Percentiles rank a stretch among this genome's conserved stretches.
Conservation (phyloP, 2,113 vertebrate species). For the Vombatus ursinus region DNA sequence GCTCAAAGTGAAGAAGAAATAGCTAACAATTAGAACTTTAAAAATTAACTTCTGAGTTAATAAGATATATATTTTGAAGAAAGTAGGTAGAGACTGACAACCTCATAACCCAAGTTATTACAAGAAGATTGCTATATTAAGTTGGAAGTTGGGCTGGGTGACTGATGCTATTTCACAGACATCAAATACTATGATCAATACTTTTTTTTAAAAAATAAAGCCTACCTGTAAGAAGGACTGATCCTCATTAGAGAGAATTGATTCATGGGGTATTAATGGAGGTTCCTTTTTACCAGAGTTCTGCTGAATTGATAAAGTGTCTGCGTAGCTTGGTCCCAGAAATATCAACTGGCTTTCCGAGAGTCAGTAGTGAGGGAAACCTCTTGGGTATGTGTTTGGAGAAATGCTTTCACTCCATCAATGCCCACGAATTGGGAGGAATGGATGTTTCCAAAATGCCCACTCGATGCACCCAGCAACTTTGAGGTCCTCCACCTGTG, state of each 20-base stretch:
- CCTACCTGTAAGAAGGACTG: neutral
- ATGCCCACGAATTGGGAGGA: conserved; percentile 73
- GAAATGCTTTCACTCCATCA: conserved; percentile 72
- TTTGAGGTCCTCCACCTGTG: conserved; percentile 50
- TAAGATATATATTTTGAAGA: neutral
- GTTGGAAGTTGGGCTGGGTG: neutral
- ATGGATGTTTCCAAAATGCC: neutral
- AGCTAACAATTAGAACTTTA: neutral
- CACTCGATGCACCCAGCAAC: conserved; percentile 25
- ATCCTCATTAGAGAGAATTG: neutral
- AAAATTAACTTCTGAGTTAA: neutral
- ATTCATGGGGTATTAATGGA: conserved; percentile 56
- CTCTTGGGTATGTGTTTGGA: conserved; percentile 75
- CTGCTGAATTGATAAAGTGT: conserved; percentile 62
- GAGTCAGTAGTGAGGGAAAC: conserved; percentile 70
- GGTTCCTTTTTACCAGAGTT: conserved; percentile 66
- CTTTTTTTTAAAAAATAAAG: neutral
- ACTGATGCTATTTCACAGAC: neutral
- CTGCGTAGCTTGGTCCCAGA: conserved; percentile 53
- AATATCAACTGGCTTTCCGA: conserved; percentile 66
- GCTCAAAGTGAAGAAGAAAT: neutral
- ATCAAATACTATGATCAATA: neutral
- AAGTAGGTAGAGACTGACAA: neutral
- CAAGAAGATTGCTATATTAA: neutral
- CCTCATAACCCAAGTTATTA: neutral